Percentiles rank a stretch among this genome's conserved stretches.
These are phyloP conservation scores for Ichneumoninae sp. DNA, from an alignment of 2,888 invertebrate species.

Conservation along the genomic window DNA sequence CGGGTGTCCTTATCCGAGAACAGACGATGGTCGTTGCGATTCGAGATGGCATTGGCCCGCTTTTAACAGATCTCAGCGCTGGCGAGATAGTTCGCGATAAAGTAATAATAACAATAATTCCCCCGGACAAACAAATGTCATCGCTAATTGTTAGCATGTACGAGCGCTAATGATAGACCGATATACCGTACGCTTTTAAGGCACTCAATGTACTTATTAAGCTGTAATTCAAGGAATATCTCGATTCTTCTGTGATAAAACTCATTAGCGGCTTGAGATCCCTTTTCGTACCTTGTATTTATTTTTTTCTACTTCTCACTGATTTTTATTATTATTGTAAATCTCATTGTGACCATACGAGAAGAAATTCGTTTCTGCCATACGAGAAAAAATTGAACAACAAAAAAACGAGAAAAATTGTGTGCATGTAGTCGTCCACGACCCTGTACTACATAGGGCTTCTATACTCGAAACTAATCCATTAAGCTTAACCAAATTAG, in stretches of 20 bases:
- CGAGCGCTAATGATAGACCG: conserved; percentile 44
- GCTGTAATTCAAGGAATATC: conserved; percentile 47
- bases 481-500: conserved; percentile 68
- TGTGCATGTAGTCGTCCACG: conserved; percentile 11
- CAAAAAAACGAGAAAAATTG: conserved; percentile 5
- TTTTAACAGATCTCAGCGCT: conserved; percentile 47
- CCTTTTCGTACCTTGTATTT: not conserved
- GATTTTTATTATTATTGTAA: not conserved
- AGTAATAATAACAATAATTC: conserved; percentile 22
- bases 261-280: conserved; percentile 36
- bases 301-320: not conserved
- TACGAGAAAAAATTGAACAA: not conserved
- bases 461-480: conserved; percentile 62
- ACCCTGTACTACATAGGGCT: conserved; percentile 53
- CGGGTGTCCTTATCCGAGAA: not conserved
- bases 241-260: conserved; percentile 23
- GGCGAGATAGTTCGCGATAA: conserved; percentile 14
- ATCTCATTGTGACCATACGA: not conserved
- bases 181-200: conserved; percentile 44
- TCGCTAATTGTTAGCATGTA: conserved; percentile 49
- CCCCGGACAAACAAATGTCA: conserved; percentile 36
- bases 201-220: conserved; percentile 44
- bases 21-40: conserved; percentile 4
- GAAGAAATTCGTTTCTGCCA: not conserved
- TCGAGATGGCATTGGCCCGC: conserved; percentile 65